Evolutionary conservation across 2,888 invertebrate genomes (phyloP).

Genomic region (Steromphala cineraria): DNA sequence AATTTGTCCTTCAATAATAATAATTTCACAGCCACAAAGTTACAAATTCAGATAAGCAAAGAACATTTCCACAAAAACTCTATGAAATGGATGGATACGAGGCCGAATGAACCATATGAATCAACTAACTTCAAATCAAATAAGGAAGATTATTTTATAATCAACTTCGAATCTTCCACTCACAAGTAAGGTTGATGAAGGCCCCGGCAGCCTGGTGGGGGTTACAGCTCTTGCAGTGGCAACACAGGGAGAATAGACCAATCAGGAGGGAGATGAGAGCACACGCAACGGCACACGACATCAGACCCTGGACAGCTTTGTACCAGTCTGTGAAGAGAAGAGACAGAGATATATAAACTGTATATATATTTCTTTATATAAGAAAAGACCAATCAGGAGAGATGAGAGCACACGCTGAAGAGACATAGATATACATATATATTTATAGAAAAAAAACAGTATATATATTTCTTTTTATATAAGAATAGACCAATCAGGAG

Average conservation of each 20-base stretch:
- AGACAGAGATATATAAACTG: no score
- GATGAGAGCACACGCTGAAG: constrained; percentile 60
- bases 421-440: no score
- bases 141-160: background rate
- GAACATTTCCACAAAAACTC: no score
- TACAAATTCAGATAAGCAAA: no score
- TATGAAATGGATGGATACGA: no score
- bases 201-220: constrained; percentile 65
- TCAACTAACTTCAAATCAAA: no score
- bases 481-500: constrained; percentile 64
- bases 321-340: constrained; percentile 62
- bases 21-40: no score
- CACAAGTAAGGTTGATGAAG: constrained; percentile 67
- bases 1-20: no score
- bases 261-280: constrained; percentile 61
- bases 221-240: constrained; percentile 64
- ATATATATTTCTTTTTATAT: no score
- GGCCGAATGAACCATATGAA: no score
- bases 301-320: constrained; percentile 68
- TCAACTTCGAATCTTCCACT: constrained; percentile 38
- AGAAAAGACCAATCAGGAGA: constrained; percentile 66
- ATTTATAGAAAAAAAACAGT: no score
- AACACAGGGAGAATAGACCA: constrained; percentile 67
- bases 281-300: constrained; percentile 64
- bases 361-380: no score